Evolutionary conservation across 2,888 invertebrate species (phyloP).

Genomic region (Panorpa germanica): DNA sequence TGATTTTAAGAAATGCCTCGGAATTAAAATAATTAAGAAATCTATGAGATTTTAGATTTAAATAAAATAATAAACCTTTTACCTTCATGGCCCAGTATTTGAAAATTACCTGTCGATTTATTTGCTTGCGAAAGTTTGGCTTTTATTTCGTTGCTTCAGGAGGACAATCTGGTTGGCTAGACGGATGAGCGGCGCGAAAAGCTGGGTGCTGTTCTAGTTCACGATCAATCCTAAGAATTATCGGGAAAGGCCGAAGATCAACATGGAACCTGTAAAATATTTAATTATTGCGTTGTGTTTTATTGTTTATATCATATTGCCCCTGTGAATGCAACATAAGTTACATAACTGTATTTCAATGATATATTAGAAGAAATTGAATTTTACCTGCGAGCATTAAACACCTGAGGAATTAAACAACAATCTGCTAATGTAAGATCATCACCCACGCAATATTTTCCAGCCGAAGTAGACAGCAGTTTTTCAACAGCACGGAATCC

Average conservation of each 20-base stretch:
- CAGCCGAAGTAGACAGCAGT: conserved; percentile 62
- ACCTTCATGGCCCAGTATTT: too few species aligned
- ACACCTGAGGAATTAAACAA: conserved; percentile 88
- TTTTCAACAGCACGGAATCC: conserved; percentile 85
- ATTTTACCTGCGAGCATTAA: conserved; percentile 72
- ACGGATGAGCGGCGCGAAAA: conserved; percentile 80
- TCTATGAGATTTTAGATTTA: too few species aligned
- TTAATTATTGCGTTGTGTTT: too few species aligned
- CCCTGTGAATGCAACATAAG: background rate
- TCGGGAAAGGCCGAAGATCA: conserved; percentile 76
- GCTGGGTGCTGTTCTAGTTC: conserved; percentile 76
- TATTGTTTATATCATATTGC: background rate
- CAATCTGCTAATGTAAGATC: conserved; percentile 88
- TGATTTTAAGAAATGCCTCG: too few species aligned
- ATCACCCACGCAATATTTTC: conserved; percentile 87
- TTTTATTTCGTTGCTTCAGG: conserved; percentile 63
- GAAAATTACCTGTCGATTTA: too few species aligned
- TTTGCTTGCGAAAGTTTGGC: too few species aligned
- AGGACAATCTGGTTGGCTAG: conserved; percentile 87
- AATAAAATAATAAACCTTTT: too few species aligned
- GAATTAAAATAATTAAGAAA: too few species aligned
- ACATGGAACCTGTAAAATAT: conserved; percentile 61
- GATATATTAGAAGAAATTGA: background rate
- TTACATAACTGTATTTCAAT: background rate
- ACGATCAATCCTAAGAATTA: conserved; percentile 69